Evolutionary conservation across 2,888 invertebrate genomes (phyloP).

Genomic region (Andrena hattorfiana): DNA sequence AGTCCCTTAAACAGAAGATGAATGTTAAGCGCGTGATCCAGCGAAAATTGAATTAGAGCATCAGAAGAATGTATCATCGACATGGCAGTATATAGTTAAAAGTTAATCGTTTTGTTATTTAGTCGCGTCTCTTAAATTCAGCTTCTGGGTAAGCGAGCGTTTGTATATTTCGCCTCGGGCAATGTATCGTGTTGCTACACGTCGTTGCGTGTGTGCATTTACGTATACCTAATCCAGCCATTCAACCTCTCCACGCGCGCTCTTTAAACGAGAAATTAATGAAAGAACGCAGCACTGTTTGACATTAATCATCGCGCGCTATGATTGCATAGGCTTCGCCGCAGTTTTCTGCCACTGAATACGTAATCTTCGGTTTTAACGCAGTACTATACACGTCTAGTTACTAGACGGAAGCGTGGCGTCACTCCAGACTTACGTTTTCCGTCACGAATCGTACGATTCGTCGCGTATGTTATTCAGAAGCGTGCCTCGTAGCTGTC

Average conservation of each 20-base stretch:
- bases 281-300: conserved; percentile 27
- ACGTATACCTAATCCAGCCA: conserved; percentile 18
- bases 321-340: conserved; percentile 10
- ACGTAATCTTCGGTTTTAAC: background rate
- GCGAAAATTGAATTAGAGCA: background rate
- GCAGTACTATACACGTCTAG: background rate
- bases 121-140: background rate
- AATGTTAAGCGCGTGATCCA: background rate
- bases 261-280: conserved; percentile 49
- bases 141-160: background rate
- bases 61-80: no score
- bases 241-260: conserved; percentile 34
- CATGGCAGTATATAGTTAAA: background rate
- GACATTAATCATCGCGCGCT: conserved; percentile 33
- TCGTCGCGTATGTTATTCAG: background rate
- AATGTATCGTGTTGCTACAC: background rate
- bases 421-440: background rate
- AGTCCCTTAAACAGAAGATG: background rate
- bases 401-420: background rate
- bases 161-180: conserved; percentile 27
- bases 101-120: conserved; percentile 11
- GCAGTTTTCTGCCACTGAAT: conserved; percentile 5
- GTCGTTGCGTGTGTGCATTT: background rate
- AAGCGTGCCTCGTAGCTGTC: background rate
- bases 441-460: background rate